Evolutionary conservation across 2,113 vertebrate species (phyloP).

Genomic region (Burhinus bistriatus): DNA sequence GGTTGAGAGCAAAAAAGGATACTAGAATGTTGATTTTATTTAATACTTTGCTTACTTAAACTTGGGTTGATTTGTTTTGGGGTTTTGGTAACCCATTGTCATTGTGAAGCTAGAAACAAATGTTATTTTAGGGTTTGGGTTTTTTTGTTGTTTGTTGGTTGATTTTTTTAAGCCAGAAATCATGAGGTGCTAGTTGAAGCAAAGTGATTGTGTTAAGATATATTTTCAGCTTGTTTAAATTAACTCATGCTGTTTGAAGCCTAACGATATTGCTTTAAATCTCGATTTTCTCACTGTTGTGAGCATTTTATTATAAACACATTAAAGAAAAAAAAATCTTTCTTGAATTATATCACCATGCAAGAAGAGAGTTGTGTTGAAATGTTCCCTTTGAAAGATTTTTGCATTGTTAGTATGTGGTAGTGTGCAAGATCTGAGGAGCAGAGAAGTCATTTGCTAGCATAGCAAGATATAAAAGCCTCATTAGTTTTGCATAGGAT

Average conservation of each 20-base stretch:
- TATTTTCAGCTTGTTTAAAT: neutral
- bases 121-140: neutral
- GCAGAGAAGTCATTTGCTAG: neutral
- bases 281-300: neutral
- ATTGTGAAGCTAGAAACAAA: neutral
- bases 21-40: neutral
- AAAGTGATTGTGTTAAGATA: neutral
- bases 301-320: neutral
- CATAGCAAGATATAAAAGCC: neutral
- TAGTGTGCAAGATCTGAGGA: neutral
- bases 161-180: neutral
- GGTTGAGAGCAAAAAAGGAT: neutral
- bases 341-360: neutral
- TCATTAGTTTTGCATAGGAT: neutral
- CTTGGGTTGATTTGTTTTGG: neutral
- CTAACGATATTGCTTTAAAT: neutral
- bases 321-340: neutral
- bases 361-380: neutral
- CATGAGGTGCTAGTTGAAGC: neutral
- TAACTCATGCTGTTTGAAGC: neutral
- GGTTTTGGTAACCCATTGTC: neutral
- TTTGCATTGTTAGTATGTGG: neutral
- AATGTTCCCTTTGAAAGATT: neutral
- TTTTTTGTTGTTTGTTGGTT: neutral
- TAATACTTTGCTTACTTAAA: neutral